Base-by-base conservation (phyloP, 2,113 vertebrate species). In the Ceratotherium simum region DNA sequence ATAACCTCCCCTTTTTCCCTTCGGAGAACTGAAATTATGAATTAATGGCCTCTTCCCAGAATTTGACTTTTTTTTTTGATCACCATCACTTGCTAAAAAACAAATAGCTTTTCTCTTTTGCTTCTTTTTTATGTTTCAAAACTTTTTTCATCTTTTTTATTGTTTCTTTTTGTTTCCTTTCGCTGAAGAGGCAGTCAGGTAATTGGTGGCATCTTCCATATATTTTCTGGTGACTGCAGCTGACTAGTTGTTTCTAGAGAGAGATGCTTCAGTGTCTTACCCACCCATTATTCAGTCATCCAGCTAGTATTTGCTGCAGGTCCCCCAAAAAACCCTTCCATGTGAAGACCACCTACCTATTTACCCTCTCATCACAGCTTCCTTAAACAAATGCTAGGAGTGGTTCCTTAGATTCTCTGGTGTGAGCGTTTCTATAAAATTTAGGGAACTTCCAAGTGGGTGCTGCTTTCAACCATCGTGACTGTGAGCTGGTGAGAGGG, bases 371-470 rank as follows among this genome's bases (percentile, higher is more conserved):
- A 54, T 46, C 8, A 4, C 8, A 14, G 78, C 29, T 58, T 80
- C 25, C 27, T 81, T 64, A n/a, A 51, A 31, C 60, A 87, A 13
- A 33, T 23, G 3, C 42, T 58, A 51, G 36, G 62, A 67, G 54
- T 39, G 4, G 36, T 33, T 89, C 56, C 70, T 91, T 75, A 51
- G 31, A 82, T 54, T 89, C 31, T 92, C 29, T 81, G 62, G 23
- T 48, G 16, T n/a, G 39, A 4, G 20, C 16, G 60, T 87, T 92
- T 95, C 58, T 89, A 64, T 79, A 85, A 13, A n/a, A 95, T 95
- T 97, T 88, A 82, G 84, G 90, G 96, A 97, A 95, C 91, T 96
- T 96, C 72, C 70, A 54, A n/a, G 36, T 90, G 83, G 70, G 33
- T 95, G 36, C 42, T 60, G 78, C 51, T 69, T 62, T 94, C 23